phyloP scores from a whole-genome alignment of 2,797 vertebrate genomes.

The Choloepus didactylus region DNA sequence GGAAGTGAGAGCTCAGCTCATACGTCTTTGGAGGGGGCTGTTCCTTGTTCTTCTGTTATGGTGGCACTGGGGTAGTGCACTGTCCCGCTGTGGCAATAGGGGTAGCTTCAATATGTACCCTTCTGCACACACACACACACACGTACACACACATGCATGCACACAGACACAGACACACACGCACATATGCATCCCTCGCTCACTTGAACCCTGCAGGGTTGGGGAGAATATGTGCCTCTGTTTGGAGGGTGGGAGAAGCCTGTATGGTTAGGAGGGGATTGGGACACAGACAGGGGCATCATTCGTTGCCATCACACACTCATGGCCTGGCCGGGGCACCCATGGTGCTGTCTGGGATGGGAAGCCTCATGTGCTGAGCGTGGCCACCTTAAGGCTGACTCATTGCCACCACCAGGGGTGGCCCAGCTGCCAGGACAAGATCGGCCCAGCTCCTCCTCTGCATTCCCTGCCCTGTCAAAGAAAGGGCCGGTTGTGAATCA shows the following conservation, averaged over 20 bases:
- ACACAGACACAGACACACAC: neutral
- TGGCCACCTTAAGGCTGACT: neutral
- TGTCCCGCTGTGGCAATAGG: neutral
- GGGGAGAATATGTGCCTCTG: neutral
- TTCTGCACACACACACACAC: neutral
- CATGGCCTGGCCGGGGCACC: neutral
- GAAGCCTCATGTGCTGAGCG: neutral
- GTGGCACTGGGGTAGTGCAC: rapidly evolving
- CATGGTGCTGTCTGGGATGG: neutral
- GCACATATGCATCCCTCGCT: neutral
- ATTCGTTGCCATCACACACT: neutral
- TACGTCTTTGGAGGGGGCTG: neutral
- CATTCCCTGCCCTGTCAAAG: neutral
- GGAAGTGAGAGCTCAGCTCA: neutral
- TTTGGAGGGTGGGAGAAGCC: neutral
- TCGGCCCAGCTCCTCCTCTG: neutral
- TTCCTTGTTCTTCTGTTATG: neutral
- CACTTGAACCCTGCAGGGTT: neutral
- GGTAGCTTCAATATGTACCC: neutral
- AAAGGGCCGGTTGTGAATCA: neutral
- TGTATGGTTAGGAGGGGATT: neutral
- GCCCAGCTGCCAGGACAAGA: constrained; percentile 48
- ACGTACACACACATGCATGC: neutral
- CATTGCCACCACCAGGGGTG: neutral
- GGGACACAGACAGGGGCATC: neutral